These are phyloP conservation scores for Botia almorhae DNA, from an alignment of 2,797 vertebrate genomes.

Conservation along the genomic window DNA sequence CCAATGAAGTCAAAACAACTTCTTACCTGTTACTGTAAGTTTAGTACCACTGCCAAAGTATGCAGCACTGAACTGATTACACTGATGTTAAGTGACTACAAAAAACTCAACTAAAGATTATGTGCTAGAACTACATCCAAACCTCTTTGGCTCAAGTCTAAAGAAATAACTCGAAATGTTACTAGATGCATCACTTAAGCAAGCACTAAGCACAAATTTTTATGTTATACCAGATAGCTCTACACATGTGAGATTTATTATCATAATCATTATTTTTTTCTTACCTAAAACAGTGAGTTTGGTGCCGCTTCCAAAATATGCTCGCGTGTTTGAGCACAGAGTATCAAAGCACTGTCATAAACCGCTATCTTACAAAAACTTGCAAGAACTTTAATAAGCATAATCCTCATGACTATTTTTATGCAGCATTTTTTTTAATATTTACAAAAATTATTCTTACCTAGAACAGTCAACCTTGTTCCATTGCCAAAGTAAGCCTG, in stretches of 20 bases:
- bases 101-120: constrained; percentile 24
- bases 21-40: constrained; percentile 68
- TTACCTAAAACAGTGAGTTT: constrained; percentile 80
- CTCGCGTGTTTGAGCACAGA: constrained; percentile 61
- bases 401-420: background rate
- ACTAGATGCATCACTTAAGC: background rate
- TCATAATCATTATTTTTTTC: constrained; percentile 40
- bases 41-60: constrained; percentile 64
- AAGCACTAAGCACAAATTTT: background rate
- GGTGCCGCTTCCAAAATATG: constrained; percentile 75
- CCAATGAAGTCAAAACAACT: background rate
- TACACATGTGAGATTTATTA: background rate
- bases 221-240: background rate
- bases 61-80: constrained; percentile 38
- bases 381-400: background rate
- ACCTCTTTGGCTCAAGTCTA: background rate
- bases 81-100: constrained; percentile 38
- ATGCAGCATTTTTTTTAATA: background rate
- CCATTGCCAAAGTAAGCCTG: constrained; percentile 68
- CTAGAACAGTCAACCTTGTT: constrained; percentile 75
- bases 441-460: constrained; percentile 64
- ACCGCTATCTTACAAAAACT: background rate
- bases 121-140: constrained; percentile 10
- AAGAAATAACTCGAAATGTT: background rate
- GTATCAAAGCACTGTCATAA: constrained; percentile 49